Conservation (phyloP, 2,888 invertebrate genomes). For the Cataglyphis cursor region DNA sequence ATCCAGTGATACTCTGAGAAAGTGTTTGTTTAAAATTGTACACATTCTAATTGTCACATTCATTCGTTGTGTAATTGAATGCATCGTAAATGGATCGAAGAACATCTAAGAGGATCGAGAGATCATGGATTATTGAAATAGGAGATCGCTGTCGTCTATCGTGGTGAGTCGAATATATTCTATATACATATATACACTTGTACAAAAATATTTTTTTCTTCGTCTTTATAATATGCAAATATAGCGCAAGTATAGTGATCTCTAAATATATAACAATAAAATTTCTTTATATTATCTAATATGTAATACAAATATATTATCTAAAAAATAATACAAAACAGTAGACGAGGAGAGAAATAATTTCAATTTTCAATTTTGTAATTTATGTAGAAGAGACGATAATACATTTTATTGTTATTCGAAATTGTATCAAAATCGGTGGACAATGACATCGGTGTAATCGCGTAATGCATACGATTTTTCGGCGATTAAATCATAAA, state of each 20-base stretch:
- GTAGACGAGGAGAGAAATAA: not conserved
- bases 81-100: conserved; percentile 24
- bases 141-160: conserved; percentile 4
- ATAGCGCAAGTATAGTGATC: not conserved
- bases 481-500: conserved; percentile 71
- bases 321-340: not conserved
- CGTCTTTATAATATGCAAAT: not conserved
- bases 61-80: conserved; percentile 29
- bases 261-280: not conserved
- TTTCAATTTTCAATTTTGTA: not conserved
- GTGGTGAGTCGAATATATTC: conserved; percentile 12
- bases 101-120: conserved; percentile 3
- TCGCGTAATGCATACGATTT: conserved; percentile 51
- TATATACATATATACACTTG: no score
- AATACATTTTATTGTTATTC: no score
- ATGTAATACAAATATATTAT: not conserved
- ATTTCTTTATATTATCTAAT: not conserved
- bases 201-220: not conserved
- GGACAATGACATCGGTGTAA: conserved; percentile 51
- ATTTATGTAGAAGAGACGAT: no score
- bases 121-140: conserved; percentile 11
- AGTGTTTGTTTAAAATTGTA: not conserved
- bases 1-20: no score
- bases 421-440: not conserved
- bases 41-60: no score